Conservation (phyloP, 2,797 vertebrate genomes). For the Peromyscus melanophrys region DNA sequence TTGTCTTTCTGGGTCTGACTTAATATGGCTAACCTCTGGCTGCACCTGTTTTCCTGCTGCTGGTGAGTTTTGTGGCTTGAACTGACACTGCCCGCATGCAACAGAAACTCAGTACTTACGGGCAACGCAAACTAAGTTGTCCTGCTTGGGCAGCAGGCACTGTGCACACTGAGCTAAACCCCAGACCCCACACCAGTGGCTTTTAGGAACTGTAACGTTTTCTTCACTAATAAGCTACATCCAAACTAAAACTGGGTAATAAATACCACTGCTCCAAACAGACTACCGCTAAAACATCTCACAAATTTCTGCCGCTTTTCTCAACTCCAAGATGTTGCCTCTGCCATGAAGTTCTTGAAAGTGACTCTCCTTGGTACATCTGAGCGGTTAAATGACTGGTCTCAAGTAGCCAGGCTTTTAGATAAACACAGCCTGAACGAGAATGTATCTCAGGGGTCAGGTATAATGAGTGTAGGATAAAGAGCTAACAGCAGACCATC, state of each 20-base stretch:
- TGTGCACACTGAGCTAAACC: neutral
- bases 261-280: neutral
- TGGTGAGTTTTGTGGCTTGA: neutral
- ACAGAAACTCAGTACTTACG: neutral
- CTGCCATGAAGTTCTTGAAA: neutral
- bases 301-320: neutral
- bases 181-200: neutral
- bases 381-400: neutral
- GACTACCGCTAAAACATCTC: neutral
- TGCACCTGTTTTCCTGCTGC: neutral
- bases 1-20: neutral
- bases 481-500: neutral
- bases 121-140: neutral
- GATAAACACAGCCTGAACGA: neutral
- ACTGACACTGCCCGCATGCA: neutral
- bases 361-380: slow-evolving; percentile 7
- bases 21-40: neutral
- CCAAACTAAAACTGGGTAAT: neutral
- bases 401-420: neutral
- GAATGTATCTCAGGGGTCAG: slow-evolving; percentile 42
- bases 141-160: neutral
- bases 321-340: neutral
- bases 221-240: slow-evolving; percentile 7
- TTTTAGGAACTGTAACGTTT: slow-evolving; percentile 46
- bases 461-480: neutral